Conservation (phyloP, 2,113 vertebrate species). For the Hyperoodon ampullatus region DNA sequence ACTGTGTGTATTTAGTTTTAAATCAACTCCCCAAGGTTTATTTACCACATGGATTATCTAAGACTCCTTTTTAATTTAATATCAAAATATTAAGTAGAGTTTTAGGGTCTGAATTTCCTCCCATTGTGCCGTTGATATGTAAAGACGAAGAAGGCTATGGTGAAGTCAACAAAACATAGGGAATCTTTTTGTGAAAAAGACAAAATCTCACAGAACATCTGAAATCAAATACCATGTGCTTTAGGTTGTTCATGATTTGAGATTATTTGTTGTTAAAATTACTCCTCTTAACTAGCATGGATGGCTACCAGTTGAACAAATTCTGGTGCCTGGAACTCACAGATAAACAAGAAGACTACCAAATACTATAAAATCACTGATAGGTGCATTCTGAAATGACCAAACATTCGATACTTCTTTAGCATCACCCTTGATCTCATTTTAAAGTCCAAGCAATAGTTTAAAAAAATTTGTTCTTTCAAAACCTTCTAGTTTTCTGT, state of each 20-base stretch:
- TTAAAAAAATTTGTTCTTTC: neutral
- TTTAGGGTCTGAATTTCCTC: slow-evolving; percentile 17
- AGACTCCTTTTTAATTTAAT: neutral
- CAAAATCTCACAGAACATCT: neutral
- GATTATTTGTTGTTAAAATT: neutral
- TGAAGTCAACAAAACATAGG: neutral
- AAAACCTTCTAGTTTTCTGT: slow-evolving; percentile 9
- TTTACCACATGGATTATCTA: neutral
- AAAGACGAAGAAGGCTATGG: neutral
- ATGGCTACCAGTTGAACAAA: neutral
- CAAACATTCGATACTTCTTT: neutral
- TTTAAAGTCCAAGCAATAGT: slow-evolving; percentile 45
- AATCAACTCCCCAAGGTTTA: neutral
- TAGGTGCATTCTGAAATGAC: neutral
- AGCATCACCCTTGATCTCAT: slow-evolving; percentile 14
- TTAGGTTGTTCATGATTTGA: neutral
- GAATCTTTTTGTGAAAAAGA: neutral
- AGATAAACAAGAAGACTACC: neutral
- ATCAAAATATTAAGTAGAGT: neutral
- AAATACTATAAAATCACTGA: neutral
- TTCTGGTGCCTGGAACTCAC: neutral
- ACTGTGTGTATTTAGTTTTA: neutral
- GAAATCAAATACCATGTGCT: neutral
- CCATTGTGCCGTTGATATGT: neutral
- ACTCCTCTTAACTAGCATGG: neutral